phyloP scores from a whole-genome alignment of 2,113 vertebrate genomes.

The Zonotrichia leucophrys region DNA sequence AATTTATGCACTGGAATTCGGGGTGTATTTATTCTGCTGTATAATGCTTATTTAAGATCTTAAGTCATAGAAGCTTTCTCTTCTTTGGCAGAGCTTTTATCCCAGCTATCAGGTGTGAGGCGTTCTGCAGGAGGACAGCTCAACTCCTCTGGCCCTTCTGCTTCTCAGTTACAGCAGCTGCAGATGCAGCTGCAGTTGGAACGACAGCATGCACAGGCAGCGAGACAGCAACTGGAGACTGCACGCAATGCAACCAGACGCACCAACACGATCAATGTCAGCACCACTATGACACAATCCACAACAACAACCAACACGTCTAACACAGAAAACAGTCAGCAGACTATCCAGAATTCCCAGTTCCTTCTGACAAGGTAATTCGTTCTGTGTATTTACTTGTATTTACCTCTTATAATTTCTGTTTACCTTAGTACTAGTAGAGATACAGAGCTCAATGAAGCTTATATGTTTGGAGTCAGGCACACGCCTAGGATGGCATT shows the following conservation, averaged over 20 bases:
- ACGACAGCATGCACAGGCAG: constrained; percentile 94
- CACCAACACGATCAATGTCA: constrained; percentile 89
- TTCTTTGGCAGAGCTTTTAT: constrained; percentile 89
- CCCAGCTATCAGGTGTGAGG: constrained; percentile 96
- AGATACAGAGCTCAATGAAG: not conserved
- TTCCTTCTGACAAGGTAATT: constrained; percentile 94
- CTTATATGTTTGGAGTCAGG: not conserved
- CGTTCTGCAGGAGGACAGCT: constrained; percentile 96
- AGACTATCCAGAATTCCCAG: constrained; percentile 90
- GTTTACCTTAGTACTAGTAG: not conserved
- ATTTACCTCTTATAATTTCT: not conserved
- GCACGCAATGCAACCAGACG: constrained; percentile 91
- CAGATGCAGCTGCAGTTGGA: constrained; percentile 99
- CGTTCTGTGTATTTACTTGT: not conserved
- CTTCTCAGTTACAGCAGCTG: constrained; percentile 96
- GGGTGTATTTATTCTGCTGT: not conserved
- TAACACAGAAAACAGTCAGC: constrained; percentile 86
- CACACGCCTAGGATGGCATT: not conserved
- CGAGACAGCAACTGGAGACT: constrained; percentile 93
- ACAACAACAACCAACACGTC: constrained; percentile 83
- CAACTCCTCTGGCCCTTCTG: constrained; percentile 95
- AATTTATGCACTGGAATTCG: not conserved
- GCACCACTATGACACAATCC: constrained; percentile 85
- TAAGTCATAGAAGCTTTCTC: constrained; percentile 11
- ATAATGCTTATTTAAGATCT: not conserved